Evolutionary conservation across 2,797 vertebrate species (phyloP), one percentile per base, ranked within the genome.

Genomic region (Onychomys arenicola): DNA sequence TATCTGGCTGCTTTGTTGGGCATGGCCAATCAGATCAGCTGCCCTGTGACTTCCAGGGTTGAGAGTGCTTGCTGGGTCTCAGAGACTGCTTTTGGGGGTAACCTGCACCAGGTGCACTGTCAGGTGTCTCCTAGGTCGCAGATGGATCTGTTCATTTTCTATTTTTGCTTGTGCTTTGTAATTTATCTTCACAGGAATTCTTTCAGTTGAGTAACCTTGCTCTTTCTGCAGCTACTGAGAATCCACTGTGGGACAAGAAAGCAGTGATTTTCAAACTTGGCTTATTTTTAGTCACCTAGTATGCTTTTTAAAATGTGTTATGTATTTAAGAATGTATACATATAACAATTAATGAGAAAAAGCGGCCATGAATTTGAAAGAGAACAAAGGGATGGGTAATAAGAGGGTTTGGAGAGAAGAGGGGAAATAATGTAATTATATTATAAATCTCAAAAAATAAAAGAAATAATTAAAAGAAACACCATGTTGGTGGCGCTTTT

Each of bases 181-280:
- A 73, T 73, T 91, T 90, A 49, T 40, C 71, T 40, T 90, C 61
- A 71, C 46, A 43, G 46, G 89, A 93, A 91, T 92, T 80, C 77
- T 69, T 81, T 65, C 27, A 63, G 29, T 13, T 27, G 61, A 55
- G 32, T 43, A 78, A 5, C 29, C 69, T 90, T 19, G 37, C 17
- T 92, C 21, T 25, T 25, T 25, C 55, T 93, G 17, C 2, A 91
- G 25, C 34, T 57, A 14, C 10, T 49, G 6, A 87, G 81, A 86
- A 71, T 85, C 46, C 65, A 32, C 77, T 40, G 59, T 43, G 16
- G 7, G n/a, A 57, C 32, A 40, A 82, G 59, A 93, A 76, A 91
- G 5, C 16, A 82, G 29, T 52, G 0, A 0, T 91, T 94, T 52
- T 90, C 49, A 91, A 91, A 75, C 49, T 19, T 93, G 37, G 17